Percentiles rank a stretch among this genome's conserved stretches.
Evolutionary conservation across 2,113 vertebrate species (phyloP).

Genomic region (Scartelaos histophorus): DNA sequence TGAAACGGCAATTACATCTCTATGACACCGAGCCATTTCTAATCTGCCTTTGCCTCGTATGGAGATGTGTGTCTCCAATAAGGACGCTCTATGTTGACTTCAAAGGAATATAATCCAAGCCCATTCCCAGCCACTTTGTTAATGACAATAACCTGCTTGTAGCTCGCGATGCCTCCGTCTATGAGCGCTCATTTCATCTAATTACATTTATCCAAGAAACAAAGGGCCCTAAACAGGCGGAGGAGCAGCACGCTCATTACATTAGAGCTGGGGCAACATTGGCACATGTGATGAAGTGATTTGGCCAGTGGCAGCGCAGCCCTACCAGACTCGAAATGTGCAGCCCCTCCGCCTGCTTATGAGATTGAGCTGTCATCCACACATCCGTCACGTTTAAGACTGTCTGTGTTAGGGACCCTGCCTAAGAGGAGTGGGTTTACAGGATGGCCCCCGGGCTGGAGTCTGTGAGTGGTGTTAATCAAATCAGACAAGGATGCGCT

Average conservation of each 20-base stretch:
- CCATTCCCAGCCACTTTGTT: slow-evolving; percentile 46
- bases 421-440: slow-evolving; percentile 11
- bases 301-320: slow-evolving; percentile 34
- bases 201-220: slow-evolving; percentile 68
- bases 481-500: slow-evolving; percentile 25
- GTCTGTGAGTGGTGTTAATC: slow-evolving; percentile 17
- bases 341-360: slow-evolving; percentile 63
- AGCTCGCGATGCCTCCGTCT: slow-evolving; percentile 38
- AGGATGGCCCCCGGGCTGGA: slow-evolving; percentile 7
- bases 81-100: slow-evolving; percentile 1
- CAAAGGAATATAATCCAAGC: slow-evolving; percentile 34
- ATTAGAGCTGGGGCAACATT: slow-evolving; percentile 61
- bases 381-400: slow-evolving; percentile 59
- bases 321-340: slow-evolving; percentile 50
- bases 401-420: slow-evolving; percentile 21
- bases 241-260: slow-evolving; percentile 67
- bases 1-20: neutral
- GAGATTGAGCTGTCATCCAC: slow-evolving; percentile 59
- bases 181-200: slow-evolving; percentile 59
- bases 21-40: neutral
- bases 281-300: slow-evolving; percentile 66
- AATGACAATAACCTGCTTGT: slow-evolving; percentile 61
- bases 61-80: neutral
- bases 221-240: slow-evolving; percentile 55
- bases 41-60: neutral